These are phyloP conservation scores for Tanytarsus gracilentus DNA, from an alignment of 2,888 invertebrate genomes.

Conservation along the genomic window DNA sequence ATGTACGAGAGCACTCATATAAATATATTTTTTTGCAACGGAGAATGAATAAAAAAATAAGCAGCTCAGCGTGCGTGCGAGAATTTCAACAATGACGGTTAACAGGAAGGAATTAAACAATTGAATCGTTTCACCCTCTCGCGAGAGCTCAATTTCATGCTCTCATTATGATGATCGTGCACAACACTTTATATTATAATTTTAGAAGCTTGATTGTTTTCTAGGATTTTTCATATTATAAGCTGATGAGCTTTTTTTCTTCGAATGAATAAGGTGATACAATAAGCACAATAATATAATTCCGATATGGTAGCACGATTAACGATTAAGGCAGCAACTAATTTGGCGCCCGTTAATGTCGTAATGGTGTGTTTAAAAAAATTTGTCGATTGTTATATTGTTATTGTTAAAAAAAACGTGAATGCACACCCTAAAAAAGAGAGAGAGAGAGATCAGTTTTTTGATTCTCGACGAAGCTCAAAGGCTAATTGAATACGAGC, in stretches of 20 bases:
- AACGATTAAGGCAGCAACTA: background rate
- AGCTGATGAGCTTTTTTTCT: no score
- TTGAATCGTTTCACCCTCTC: no score
- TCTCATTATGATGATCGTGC: conserved; percentile 11
- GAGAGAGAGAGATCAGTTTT: no score
- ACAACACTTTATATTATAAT: no score
- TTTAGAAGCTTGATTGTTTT: no score
- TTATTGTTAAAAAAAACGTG: conserved; percentile 6
- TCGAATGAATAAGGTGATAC: no score
- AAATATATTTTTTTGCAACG: background rate
- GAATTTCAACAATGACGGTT: conserved; percentile 7
- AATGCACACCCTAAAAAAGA: conserved; percentile 18
- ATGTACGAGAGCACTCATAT: no score
- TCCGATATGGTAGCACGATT: conserved; percentile 1
- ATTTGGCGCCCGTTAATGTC: conserved; percentile 13
- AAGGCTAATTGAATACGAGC: conserved; percentile 9
- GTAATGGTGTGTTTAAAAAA: background rate
- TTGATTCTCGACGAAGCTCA: no score
- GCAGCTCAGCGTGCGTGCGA: background rate
- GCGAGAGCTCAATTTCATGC: conserved; percentile 15
- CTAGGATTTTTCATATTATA: no score
- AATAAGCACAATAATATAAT: background rate
- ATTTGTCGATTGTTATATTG: conserved; percentile 12
- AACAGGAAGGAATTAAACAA: conserved; percentile 14
- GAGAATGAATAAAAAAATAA: background rate